Conservation (phyloP, 2,888 invertebrate species). For the Coleophora flavipennella region DNA sequence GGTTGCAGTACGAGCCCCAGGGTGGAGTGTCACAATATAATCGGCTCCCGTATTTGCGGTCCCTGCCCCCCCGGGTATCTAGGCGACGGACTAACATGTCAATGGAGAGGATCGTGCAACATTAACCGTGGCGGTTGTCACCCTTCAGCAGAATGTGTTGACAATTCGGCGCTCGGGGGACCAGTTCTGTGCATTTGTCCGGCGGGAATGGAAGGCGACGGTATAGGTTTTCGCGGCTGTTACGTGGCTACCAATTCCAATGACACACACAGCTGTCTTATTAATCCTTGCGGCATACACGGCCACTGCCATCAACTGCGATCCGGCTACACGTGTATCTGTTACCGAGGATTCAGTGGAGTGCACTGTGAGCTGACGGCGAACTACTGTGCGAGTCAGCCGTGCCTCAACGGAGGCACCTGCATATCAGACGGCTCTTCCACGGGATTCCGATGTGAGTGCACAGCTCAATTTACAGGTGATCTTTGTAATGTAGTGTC, state of each 20-base stretch:
- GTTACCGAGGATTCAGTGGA: constrained; percentile 74
- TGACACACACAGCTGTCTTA: constrained; percentile 50
- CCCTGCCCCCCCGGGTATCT: constrained; percentile 89
- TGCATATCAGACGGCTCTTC: constrained; percentile 64
- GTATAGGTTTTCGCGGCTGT: constrained; percentile 86
- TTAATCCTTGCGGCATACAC: constrained; percentile 70
- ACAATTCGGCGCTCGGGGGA: constrained; percentile 72
- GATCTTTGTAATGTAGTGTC: constrained; percentile 73
- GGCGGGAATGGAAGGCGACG: constrained; percentile 82
- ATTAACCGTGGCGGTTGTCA: constrained; percentile 91
- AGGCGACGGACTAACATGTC: constrained; percentile 87
- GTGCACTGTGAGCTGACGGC: constrained; percentile 73
- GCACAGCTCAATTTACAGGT: constrained; percentile 78
- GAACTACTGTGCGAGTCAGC: constrained; percentile 78
- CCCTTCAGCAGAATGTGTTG: constrained; percentile 83
- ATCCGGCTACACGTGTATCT: constrained; percentile 69
- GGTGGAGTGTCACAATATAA: constrained; percentile 90
- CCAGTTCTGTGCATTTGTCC: constrained; percentile 85
- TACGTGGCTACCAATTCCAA: constrained; percentile 36
- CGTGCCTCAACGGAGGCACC: constrained; percentile 87
- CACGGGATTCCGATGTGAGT: constrained; percentile 73
- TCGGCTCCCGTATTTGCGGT: constrained; percentile 89
- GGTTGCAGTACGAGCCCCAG: constrained; percentile 88
- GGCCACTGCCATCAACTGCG: constrained; percentile 71
- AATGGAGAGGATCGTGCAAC: constrained; percentile 77